These are phyloP conservation scores for Indicator indicator DNA, from an alignment of 2,113 vertebrate genomes.

Conservation along the genomic window DNA sequence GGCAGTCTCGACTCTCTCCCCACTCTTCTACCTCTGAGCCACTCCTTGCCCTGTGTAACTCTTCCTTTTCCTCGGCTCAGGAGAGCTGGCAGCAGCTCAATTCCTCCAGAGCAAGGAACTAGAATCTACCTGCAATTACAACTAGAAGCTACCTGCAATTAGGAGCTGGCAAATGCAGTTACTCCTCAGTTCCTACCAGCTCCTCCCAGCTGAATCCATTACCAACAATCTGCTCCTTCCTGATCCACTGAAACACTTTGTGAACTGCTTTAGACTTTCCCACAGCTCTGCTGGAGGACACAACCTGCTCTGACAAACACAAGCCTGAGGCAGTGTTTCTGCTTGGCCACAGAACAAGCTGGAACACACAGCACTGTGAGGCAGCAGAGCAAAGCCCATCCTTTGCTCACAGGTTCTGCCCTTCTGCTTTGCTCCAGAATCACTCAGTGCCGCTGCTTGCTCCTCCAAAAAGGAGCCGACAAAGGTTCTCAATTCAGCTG, in stretches of 20 bases:
- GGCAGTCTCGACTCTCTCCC: background rate
- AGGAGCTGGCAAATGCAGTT: background rate
- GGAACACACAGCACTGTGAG: background rate
- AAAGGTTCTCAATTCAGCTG: background rate
- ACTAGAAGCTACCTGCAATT: background rate
- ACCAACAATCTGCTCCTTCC: background rate
- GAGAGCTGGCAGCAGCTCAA: background rate
- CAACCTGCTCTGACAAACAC: background rate
- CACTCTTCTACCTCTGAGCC: background rate
- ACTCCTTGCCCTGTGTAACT: background rate
- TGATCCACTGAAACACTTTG: background rate
- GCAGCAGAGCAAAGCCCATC: rapidly evolving
- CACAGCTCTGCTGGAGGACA: background rate
- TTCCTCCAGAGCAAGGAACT: background rate
- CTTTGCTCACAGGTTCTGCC: background rate
- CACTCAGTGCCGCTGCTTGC: rapidly evolving
- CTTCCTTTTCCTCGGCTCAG: background rate
- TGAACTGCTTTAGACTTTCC: background rate
- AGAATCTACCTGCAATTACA: background rate
- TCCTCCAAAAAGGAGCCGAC: background rate
- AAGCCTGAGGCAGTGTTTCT: background rate
- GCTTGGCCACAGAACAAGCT: background rate
- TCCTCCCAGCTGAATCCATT: background rate
- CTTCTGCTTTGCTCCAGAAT: background rate
- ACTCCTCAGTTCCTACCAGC: background rate